phyloP scores from a whole-genome alignment of 2,888 invertebrate species.

The Conomelus anceps region DNA sequence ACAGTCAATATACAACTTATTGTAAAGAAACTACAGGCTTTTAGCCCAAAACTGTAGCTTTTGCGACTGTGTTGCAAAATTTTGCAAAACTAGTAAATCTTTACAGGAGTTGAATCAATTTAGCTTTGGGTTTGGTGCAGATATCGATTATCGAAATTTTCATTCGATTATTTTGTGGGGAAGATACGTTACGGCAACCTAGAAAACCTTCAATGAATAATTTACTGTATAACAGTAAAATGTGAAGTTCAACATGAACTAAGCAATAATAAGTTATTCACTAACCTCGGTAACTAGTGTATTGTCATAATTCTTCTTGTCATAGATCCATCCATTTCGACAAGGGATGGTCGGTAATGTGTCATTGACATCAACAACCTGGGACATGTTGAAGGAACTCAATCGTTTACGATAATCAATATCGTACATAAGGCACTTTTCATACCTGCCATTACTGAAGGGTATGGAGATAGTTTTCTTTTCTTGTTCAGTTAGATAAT shows the following conservation, averaged over 20 bases:
- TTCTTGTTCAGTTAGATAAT: neutral
- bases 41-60: too few species aligned
- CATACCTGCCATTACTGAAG: neutral
- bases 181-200: neutral
- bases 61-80: too few species aligned
- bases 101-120: too few species aligned
- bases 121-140: too few species aligned
- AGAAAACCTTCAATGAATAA: too few species aligned
- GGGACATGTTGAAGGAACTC: neutral
- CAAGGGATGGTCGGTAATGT: slow-evolving; percentile 15
- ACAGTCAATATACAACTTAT: too few species aligned
- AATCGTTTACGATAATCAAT: neutral
- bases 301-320: slow-evolving; percentile 52
- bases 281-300: slow-evolving; percentile 60
- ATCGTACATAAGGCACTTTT: slow-evolving; percentile 23
- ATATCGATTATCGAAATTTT: too few species aligned
- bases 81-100: too few species aligned
- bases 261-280: neutral
- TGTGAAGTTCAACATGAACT: neutral
- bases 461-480: neutral
- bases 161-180: too few species aligned
- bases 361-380: neutral
- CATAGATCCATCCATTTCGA: slow-evolving; percentile 53
- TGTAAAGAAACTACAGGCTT: too few species aligned
- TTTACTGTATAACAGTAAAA: too few species aligned